phyloP scores from a whole-genome alignment of 2,113 vertebrate genomes.

The Seriola quinqueradiata region DNA sequence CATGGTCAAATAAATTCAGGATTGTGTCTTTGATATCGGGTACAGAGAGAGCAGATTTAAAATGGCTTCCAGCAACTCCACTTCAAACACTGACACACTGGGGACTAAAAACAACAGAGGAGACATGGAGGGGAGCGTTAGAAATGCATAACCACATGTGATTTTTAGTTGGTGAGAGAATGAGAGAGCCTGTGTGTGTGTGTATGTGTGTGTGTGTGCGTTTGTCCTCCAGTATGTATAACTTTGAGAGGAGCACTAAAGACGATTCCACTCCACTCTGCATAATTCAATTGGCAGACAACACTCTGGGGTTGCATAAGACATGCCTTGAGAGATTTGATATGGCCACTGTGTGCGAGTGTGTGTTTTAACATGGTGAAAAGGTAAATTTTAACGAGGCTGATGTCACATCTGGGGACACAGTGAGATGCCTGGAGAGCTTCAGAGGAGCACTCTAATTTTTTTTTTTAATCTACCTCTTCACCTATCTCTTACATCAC shows the following conservation, averaged over 20 bases:
- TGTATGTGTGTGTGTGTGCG: slow-evolving; percentile 17
- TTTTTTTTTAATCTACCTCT: neutral
- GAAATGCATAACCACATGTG: slow-evolving; percentile 60
- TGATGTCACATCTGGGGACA: slow-evolving; percentile 35
- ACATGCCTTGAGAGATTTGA: slow-evolving; percentile 29
- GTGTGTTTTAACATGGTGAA: slow-evolving; percentile 49
- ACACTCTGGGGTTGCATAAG: slow-evolving; percentile 45
- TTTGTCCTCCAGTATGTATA: slow-evolving; percentile 29
- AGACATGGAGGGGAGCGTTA: slow-evolving; percentile 27
- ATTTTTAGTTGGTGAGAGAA: slow-evolving; percentile 31
- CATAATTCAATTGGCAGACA: slow-evolving; percentile 62
- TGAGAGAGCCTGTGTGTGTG: slow-evolving; percentile 17
- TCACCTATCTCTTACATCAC: neutral
- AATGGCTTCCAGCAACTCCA: slow-evolving; percentile 59
- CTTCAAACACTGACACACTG: slow-evolving; percentile 60
- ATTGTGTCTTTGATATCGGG: slow-evolving; percentile 64
- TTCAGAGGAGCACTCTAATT: slow-evolving; percentile 4
- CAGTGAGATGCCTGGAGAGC: neutral
- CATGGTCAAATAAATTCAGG: slow-evolving; percentile 59
- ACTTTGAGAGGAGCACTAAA: slow-evolving; percentile 43
- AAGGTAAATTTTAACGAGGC: slow-evolving; percentile 53
- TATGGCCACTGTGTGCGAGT: slow-evolving; percentile 16
- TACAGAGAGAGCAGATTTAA: slow-evolving; percentile 46
- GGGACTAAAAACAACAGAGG: slow-evolving; percentile 61
- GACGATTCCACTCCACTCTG: slow-evolving; percentile 45